A percentile compares a stretch with the other conserved stretches of the same genome.
Evolutionary conservation across 2,888 invertebrate genomes (phyloP).

Genomic region (Apamea anceps): DNA sequence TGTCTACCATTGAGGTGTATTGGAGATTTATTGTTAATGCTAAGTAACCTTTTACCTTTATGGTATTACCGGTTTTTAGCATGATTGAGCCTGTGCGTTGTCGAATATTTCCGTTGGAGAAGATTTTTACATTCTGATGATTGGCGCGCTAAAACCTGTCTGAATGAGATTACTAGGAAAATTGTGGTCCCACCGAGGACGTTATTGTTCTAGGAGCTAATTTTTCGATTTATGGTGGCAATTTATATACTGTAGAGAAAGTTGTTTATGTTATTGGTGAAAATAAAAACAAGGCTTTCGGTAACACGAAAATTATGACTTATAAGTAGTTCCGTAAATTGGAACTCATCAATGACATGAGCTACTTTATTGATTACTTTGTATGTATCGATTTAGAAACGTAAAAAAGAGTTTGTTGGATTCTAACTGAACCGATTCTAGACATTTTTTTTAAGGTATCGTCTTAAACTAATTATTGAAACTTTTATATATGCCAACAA

Average conservation of each 20-base stretch:
- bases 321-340: constrained; percentile 1
- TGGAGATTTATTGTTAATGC: constrained; percentile 78
- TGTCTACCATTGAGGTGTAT: constrained; percentile 39
- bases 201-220: constrained; percentile 69
- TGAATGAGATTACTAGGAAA: constrained; percentile 73
- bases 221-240: constrained; percentile 13
- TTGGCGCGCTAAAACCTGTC: constrained; percentile 83
- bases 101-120: constrained; percentile 83
- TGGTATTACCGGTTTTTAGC: constrained; percentile 83
- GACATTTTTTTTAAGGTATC: not conserved
- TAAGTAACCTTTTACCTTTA: constrained; percentile 84
- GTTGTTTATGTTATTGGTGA: constrained; percentile 26
- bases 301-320: not conserved
- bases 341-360: constrained; percentile 4
- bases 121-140: constrained; percentile 76
- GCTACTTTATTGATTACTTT: constrained; percentile 10
- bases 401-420: not conserved
- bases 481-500: not conserved
- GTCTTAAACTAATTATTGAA: not conserved
- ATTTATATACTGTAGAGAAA: constrained; percentile 39
- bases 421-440: not conserved
- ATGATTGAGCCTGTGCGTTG: constrained; percentile 76
- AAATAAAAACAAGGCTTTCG: constrained; percentile 7
- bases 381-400: not conserved
- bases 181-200: constrained; percentile 71